These are phyloP conservation scores for Brachyalestes nurse DNA, from an alignment of 2,797 vertebrate species.

Conservation along the genomic window DNA sequence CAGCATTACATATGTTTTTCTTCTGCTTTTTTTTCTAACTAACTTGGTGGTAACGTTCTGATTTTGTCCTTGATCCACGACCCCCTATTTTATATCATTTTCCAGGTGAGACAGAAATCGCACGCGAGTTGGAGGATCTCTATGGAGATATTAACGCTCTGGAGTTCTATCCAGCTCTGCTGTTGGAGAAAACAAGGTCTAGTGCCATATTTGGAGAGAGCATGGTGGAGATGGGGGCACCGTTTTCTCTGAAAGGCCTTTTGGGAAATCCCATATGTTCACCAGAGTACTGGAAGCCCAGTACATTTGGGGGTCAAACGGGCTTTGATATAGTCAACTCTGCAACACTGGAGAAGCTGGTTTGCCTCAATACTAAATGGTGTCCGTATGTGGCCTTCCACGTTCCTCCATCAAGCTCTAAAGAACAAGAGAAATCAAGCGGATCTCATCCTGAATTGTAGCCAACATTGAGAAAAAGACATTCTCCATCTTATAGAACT, in stretches of 20 bases:
- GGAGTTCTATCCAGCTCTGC: constrained; percentile 88
- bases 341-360: constrained; percentile 83
- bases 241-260: constrained; percentile 95
- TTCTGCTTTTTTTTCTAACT: neutral
- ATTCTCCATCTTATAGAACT: neutral
- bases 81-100: neutral
- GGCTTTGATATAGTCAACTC: constrained; percentile 91
- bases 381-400: constrained; percentile 89
- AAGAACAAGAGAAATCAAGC: neutral
- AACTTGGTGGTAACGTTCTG: neutral
- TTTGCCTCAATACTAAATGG: constrained; percentile 88
- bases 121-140: constrained; percentile 82
- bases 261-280: constrained; percentile 95
- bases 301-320: constrained; percentile 88
- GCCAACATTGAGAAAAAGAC: neutral
- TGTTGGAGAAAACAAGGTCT: constrained; percentile 85
- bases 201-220: constrained; percentile 90
- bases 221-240: constrained; percentile 95
- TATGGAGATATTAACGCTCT: constrained; percentile 92
- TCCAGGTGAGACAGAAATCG: constrained; percentile 85
- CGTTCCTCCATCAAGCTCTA: constrained; percentile 65
- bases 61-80: neutral
- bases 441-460: constrained; percentile 53
- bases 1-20: neutral
- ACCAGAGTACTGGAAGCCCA: constrained; percentile 95